Base-by-base conservation (phyloP, 2,113 vertebrate genomes). In the Protobothrops flavoviridis region DNA sequence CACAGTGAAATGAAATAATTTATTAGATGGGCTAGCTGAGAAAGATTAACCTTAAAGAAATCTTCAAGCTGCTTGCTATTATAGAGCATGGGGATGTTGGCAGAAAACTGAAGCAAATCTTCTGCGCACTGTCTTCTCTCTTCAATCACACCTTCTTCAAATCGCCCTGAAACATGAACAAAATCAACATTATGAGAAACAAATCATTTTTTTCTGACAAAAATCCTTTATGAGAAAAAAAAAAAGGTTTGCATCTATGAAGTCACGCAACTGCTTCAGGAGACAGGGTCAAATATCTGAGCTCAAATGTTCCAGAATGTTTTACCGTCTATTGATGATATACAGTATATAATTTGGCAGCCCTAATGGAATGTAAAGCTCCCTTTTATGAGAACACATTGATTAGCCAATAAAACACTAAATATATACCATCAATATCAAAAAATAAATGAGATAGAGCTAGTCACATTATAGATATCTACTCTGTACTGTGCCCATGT, bases 51-150 rank as follows among this genome's bases (percentile, higher is more conserved):
- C 99, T 99, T 99, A 97, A 99, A 99, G 96, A 99, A 99, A 43
- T 99, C 99, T 96, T 99, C 98, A 61, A 99, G 98, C 93, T 99
- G 98, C 88, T 97, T 98, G 95, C 99, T 99, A 95, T 98, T 98
- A 95, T 98, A 99, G 26, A 99, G 98, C 94, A 98, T 98, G 3
- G 99, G 99, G 92, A 99, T 99, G 95, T 99, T 99, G 92, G 99
- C 99, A 88, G 99, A 99, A 96, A 99, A 99, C 97, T 99, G 99
- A 21, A 99, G 97, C 87, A 99, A 97, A 94, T 99, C 99, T 97
- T 99, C 99, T 8, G 99, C 99, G 92, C 99, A 99, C 96, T 99
- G 99, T 93, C 99, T 98, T 97, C 99, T 98, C 95, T 99, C 98
- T 96, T 99, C 99, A 91, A 99, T 98, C 95, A 99, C 99, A 0